Base-by-base conservation (phyloP, 2,888 invertebrate species). In the Hydrotaea diabolus region DNA sequence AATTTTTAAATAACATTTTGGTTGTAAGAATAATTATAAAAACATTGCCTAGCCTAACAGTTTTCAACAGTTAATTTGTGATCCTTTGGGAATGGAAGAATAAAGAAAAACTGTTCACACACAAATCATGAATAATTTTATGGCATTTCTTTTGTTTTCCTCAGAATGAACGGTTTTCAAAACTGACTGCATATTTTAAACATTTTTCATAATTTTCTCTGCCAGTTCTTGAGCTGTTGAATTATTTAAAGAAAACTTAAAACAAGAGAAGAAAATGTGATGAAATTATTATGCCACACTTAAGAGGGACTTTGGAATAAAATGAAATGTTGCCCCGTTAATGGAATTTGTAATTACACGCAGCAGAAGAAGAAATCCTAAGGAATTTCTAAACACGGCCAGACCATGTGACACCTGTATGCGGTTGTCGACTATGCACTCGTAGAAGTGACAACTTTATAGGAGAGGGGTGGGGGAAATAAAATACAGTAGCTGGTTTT, bases 271-370 rank as follows among this genome's bases (percentile, higher is more conserved):
- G 1, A 15, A 49, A 17, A 62, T 23, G 23, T 57, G 49, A 21
- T 57, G 55, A 31, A 62, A 62, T 62, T 62, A 62, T 62, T 62
- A 23, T 59, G n/a, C 31, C n/a, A 13, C 39, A 39, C 4, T 7
- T 39, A 39, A 39, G 7, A 8, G 36, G 49, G 31, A 49, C 13
- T 11, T 39, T 13, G 39, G 13, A 8, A n/a, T n/a, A n/a, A 8
- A 39, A 39, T 39, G 11, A 39, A 39, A 39, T 59, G 62, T 46
- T 71, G 36, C 46, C 55, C 74, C 64, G 75, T 77, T 82, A 76
- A 82, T 74, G 79, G 79, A 85, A 85, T 85, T 82, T 80, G 26
- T 82, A 82, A 85, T 85, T 82, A 74, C 21, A n/a, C 49, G n/a
- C n/a, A 49, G 49, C n/a, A 49, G n/a, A n/a, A 49, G 49, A 7